Evolutionary conservation across 2,113 vertebrate species (phyloP).

Genomic region (Rhabdornis inornatus): DNA sequence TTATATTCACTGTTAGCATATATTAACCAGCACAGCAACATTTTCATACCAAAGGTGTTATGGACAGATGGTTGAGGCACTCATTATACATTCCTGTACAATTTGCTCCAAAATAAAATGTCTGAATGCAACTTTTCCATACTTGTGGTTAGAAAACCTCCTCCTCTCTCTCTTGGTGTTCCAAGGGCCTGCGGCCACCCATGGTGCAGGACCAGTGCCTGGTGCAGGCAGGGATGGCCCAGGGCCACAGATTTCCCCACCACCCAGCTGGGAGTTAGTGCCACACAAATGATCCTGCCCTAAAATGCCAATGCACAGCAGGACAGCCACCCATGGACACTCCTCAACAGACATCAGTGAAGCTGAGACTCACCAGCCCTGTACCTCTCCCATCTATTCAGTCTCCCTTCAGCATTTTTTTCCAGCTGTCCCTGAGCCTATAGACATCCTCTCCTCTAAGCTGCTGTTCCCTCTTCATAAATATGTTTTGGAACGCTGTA

Average conservation of each 20-base stretch:
- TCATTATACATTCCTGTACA: neutral
- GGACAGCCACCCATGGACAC: neutral
- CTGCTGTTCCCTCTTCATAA: neutral
- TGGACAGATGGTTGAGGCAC: neutral
- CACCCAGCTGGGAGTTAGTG: neutral
- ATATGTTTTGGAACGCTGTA: neutral
- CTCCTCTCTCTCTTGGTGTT: neutral
- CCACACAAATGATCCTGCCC: neutral
- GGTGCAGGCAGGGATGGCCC: neutral
- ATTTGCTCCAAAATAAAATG: neutral
- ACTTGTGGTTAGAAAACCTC: neutral
- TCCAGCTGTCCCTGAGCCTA: neutral
- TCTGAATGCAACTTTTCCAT: neutral
- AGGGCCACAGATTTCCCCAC: neutral
- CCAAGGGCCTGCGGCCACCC: neutral
- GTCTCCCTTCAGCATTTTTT: neutral
- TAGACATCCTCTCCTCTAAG: neutral
- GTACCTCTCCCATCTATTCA: neutral
- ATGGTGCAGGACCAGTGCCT: neutral
- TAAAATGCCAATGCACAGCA: accelerated
- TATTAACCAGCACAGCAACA: neutral
- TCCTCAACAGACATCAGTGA: neutral
- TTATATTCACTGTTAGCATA: neutral
- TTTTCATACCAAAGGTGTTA: neutral
- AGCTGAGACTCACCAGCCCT: neutral